phyloP scores from a whole-genome alignment of 2,888 invertebrate genomes.

The Calliopum simillimum region DNA sequence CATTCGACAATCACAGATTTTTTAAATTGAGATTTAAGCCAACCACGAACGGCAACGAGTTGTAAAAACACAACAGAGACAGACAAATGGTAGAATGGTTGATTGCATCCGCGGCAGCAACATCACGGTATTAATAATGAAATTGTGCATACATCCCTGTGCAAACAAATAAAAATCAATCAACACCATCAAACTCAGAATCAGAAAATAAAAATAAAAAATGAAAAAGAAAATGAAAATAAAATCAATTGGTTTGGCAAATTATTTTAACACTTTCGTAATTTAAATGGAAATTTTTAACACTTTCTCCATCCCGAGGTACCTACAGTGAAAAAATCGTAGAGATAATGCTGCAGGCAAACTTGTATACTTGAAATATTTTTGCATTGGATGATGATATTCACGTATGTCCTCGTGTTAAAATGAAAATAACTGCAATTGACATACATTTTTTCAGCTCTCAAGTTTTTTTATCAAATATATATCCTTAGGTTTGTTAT shows the following conservation, averaged over 20 bases:
- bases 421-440: no score
- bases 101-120: conserved; percentile 15
- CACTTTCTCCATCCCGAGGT: no score
- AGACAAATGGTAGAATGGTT: neutral
- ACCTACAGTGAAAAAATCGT: no score
- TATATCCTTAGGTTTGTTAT: no score
- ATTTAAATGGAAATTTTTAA: neutral
- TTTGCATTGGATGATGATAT: no score
- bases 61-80: neutral
- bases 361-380: no score
- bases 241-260: neutral
- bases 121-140: conserved; percentile 7
- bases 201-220: no score
- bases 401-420: no score
- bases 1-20: neutral
- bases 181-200: conserved; percentile 6
- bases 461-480: no score
- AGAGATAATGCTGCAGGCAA: no score
- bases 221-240: neutral
- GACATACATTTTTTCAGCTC: no score
- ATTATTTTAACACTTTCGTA: conserved; percentile 5
- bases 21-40: neutral
- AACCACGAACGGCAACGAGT: neutral
- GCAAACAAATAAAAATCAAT: conserved; percentile 23
- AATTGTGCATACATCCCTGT: neutral